phyloP scores from a whole-genome alignment of 2,113 vertebrate species.

The Pyxicephalus adspersus region DNA sequence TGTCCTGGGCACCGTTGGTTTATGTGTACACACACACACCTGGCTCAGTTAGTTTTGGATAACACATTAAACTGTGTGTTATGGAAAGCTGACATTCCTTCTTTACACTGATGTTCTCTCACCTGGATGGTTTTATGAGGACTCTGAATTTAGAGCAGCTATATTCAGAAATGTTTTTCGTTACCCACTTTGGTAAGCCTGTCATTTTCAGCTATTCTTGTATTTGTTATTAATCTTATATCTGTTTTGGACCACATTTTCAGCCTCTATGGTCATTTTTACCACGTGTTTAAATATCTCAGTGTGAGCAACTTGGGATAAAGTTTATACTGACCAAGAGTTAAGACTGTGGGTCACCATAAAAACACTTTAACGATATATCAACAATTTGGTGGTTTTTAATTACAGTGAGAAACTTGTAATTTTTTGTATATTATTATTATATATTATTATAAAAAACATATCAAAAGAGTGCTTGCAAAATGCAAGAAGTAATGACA shows the following conservation, averaged over 20 bases:
- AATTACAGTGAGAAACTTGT: no score
- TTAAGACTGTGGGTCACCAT: no score
- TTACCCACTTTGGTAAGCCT: background rate
- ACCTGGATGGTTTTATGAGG: slow-evolving; percentile 40
- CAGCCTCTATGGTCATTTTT: background rate
- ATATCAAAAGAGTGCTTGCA: no score
- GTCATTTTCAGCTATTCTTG: background rate
- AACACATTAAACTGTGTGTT: slow-evolving; percentile 7
- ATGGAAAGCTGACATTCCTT: slow-evolving; percentile 23
- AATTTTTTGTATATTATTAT: no score
- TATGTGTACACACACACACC: slow-evolving; percentile 41
- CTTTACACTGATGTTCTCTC: slow-evolving; percentile 37
- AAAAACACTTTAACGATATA: no score
- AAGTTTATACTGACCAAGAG: no score
- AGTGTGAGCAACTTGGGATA: no score
- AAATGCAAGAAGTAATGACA: no score
- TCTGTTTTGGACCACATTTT: background rate
- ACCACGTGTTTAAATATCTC: no score
- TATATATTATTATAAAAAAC: no score
- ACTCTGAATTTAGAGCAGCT: slow-evolving; percentile 4
- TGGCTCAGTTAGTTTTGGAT: slow-evolving; percentile 47
- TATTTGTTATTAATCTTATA: background rate
- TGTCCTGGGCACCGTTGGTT: background rate
- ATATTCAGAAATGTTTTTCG: slow-evolving; percentile 1
- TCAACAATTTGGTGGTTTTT: no score